Evolutionary conservation across 2,888 invertebrate genomes (phyloP).

Genomic region (Tenthredo notha): DNA sequence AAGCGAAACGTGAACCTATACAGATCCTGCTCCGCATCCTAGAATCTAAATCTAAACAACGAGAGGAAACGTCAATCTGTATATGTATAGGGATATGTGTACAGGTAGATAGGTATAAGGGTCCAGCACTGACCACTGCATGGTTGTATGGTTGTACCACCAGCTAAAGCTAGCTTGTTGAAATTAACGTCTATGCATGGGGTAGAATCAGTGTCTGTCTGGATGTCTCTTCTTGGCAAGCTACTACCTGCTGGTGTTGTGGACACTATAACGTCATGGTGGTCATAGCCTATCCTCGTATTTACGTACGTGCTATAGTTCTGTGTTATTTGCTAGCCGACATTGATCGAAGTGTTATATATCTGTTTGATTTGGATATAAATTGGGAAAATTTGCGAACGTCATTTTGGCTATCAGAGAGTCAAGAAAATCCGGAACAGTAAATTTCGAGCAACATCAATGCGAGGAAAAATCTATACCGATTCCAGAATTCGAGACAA

Average conservation of each 20-base stretch:
- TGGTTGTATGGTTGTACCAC: not conserved
- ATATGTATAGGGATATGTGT: not conserved
- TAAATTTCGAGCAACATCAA: too few species aligned
- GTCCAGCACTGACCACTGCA: not conserved
- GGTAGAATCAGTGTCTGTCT: not conserved
- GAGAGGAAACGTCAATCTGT: not conserved
- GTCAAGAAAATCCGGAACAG: too few species aligned
- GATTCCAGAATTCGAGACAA: too few species aligned
- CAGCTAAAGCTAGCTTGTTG: not conserved
- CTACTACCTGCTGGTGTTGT: not conserved
- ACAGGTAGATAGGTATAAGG: not conserved
- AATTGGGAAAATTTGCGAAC: too few species aligned
- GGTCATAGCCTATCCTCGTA: not conserved
- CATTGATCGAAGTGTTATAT: too few species aligned
- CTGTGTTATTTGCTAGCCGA: too few species aligned
- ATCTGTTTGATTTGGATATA: too few species aligned
- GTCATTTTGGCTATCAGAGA: too few species aligned
- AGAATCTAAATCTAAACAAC: not conserved
- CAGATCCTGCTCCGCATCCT: not conserved
- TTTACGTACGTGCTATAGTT: not conserved
- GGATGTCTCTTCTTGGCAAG: not conserved
- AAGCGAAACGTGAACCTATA: not conserved
- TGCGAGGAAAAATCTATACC: too few species aligned
- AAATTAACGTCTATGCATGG: constrained; percentile 3
- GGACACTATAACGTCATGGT: not conserved